Percentiles rank a stretch among this genome's conserved stretches.
phyloP scores from a whole-genome alignment of 1,140 invertebrate species.

The Coelopa frigida region DNA sequence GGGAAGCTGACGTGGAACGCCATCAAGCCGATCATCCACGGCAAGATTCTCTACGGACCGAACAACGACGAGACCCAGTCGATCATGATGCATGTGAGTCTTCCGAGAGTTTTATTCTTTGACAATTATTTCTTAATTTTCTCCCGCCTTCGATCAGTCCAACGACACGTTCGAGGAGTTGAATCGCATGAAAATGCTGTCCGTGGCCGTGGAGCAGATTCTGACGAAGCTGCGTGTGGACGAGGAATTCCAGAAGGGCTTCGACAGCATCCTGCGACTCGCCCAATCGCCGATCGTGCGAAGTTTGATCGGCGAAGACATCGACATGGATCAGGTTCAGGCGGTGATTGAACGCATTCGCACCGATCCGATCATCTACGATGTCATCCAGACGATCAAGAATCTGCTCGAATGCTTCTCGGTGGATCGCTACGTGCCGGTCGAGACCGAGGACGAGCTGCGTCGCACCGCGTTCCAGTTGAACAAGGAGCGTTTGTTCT shows the following conservation, averaged over 20 bases:
- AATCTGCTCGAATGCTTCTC: conserved; percentile 54
- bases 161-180: conserved; percentile 54
- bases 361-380: conserved; percentile 29
- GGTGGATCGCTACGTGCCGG: conserved; percentile 51
- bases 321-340: conserved; percentile 33
- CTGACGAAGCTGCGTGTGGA: conserved; percentile 31
- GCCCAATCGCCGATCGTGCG: conserved; percentile 39
- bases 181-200: conserved; percentile 42
- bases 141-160: conserved; percentile 35
- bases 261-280: conserved; percentile 32
- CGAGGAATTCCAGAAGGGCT: conserved; percentile 27
- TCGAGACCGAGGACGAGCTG: conserved; percentile 48
- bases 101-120: not conserved
- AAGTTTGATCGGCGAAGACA: conserved; percentile 29
- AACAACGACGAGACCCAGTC: conserved; percentile 43
- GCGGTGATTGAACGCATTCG: conserved; percentile 23
- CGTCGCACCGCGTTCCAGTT: conserved; percentile 49
- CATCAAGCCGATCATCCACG: conserved; percentile 57
- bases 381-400: conserved; percentile 39
- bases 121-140: conserved; percentile 4
- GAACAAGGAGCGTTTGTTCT: conserved; percentile 40
- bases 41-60: conserved; percentile 57
- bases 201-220: conserved; percentile 19
- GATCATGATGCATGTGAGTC: conserved; percentile 50
- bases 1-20: conserved; percentile 62